A percentile compares a stretch with the other conserved stretches of the same genome.
phyloP scores from a whole-genome alignment of 2,888 invertebrate species.

The Xanthia icteritia region DNA sequence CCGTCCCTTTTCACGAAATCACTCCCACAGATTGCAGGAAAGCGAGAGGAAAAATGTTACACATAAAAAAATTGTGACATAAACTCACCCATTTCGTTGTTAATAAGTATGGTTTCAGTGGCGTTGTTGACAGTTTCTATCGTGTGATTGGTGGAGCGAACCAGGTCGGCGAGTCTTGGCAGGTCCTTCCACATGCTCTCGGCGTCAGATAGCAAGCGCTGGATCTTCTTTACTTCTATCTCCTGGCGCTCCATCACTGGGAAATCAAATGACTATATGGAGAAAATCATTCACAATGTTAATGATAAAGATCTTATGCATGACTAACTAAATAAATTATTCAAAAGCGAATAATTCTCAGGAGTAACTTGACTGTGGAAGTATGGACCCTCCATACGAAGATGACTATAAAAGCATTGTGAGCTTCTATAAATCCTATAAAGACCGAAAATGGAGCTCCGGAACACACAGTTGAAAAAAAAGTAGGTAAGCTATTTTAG shows the following conservation, averaged over 20 bases:
- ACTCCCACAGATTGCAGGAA: no score
- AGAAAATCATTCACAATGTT: slow-evolving; percentile 3
- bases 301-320: slow-evolving; percentile 5
- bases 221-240: slow-evolving; percentile 83
- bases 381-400: slow-evolving; percentile 1
- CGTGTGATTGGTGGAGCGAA: slow-evolving; percentile 91
- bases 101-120: slow-evolving; percentile 85
- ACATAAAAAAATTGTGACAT: background rate
- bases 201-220: slow-evolving; percentile 82
- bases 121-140: slow-evolving; percentile 89
- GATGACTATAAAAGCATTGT: background rate
- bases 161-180: slow-evolving; percentile 89
- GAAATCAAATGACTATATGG: background rate
- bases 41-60: no score
- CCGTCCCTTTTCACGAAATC: no score
- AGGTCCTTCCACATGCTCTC: slow-evolving; percentile 88
- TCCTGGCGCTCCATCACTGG: slow-evolving; percentile 87
- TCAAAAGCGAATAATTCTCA: slow-evolving; percentile 8
- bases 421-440: background rate
- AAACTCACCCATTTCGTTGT: slow-evolving; percentile 85
- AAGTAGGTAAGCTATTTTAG: background rate
- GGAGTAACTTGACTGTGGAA: background rate
- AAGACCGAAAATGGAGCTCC: background rate
- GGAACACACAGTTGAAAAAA: background rate
- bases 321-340: slow-evolving; percentile 16